These are phyloP conservation scores for Phenacoccus solenopsis DNA, from an alignment of 1,140 invertebrate genomes.

Conservation along the genomic window DNA sequence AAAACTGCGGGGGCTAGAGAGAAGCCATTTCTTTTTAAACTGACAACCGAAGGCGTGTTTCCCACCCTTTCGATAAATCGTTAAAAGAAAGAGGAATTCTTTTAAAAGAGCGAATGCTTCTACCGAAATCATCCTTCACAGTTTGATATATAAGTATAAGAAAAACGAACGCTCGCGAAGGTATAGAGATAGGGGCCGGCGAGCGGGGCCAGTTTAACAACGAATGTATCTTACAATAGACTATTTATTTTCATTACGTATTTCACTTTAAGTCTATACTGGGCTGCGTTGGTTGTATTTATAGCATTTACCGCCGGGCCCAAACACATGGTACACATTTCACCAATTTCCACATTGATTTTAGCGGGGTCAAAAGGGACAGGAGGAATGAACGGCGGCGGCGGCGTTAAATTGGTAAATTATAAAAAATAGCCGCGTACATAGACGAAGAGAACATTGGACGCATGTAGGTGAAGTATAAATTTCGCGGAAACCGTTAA, in stretches of 20 bases:
- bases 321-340: too few relatives aligned
- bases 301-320: too few relatives aligned
- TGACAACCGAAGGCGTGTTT: background rate
- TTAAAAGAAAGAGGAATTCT: background rate
- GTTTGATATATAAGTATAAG: slow-evolving; percentile 3
- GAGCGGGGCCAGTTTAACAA: background rate
- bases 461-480: too few relatives aligned
- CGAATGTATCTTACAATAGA: slow-evolving; percentile 1
- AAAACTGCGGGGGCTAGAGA: background rate
- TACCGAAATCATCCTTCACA: background rate
- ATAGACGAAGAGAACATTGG: too few relatives aligned
- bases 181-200: background rate
- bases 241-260: background rate
- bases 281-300: too few relatives aligned
- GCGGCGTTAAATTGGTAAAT: too few relatives aligned
- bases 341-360: too few relatives aligned
- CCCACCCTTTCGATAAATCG: background rate
- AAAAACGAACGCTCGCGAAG: background rate
- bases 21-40: background rate
- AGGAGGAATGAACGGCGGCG: too few relatives aligned
- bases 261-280: too few relatives aligned
- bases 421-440: too few relatives aligned
- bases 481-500: too few relatives aligned
- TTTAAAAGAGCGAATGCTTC: background rate
- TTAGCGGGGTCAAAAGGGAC: too few relatives aligned